Conservation (phyloP, 2,888 invertebrate species). For the Heteropelma amictum region DNA sequence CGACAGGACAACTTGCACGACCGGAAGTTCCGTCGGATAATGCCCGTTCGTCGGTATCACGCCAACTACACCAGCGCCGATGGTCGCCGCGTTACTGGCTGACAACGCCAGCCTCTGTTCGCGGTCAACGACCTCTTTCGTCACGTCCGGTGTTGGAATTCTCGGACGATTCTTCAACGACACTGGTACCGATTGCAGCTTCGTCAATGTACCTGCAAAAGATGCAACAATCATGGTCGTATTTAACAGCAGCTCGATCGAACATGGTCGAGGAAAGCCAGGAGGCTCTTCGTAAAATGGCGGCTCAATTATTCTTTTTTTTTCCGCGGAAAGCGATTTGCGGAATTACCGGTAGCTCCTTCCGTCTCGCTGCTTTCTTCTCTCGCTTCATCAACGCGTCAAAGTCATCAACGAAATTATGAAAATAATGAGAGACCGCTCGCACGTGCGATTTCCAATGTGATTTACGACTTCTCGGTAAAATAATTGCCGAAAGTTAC, state of each 20-base stretch:
- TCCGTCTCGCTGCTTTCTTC: not conserved
- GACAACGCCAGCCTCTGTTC: slow-evolving; percentile 82
- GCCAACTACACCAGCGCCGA: slow-evolving; percentile 83
- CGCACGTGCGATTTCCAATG: not conserved
- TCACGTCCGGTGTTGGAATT: slow-evolving; percentile 92
- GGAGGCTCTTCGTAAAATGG: too few species aligned
- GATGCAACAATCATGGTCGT: not conserved
- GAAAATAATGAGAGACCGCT: slow-evolving; percentile 1
- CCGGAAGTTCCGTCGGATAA: slow-evolving; percentile 84
- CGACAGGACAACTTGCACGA: slow-evolving; percentile 87
- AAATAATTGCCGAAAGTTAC: slow-evolving; percentile 32
- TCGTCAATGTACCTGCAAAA: slow-evolving; percentile 81
- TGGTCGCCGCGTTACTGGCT: slow-evolving; percentile 76
- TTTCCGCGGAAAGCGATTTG: too few species aligned
- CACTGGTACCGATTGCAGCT: slow-evolving; percentile 84
- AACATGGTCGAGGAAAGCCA: not conserved
- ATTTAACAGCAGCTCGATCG: not conserved
- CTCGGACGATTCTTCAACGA: slow-evolving; percentile 90
- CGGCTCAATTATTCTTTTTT: too few species aligned
- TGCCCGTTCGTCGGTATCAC: slow-evolving; percentile 81
- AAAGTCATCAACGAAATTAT: slow-evolving; percentile 7
- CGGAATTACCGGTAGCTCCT: too few species aligned
- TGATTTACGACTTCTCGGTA: slow-evolving; percentile 26
- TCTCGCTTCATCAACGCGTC: not conserved
- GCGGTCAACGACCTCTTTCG: slow-evolving; percentile 87